These are phyloP conservation scores for Maniola hyperantus DNA, from an alignment of 2,888 invertebrate genomes.

Conservation along the genomic window DNA sequence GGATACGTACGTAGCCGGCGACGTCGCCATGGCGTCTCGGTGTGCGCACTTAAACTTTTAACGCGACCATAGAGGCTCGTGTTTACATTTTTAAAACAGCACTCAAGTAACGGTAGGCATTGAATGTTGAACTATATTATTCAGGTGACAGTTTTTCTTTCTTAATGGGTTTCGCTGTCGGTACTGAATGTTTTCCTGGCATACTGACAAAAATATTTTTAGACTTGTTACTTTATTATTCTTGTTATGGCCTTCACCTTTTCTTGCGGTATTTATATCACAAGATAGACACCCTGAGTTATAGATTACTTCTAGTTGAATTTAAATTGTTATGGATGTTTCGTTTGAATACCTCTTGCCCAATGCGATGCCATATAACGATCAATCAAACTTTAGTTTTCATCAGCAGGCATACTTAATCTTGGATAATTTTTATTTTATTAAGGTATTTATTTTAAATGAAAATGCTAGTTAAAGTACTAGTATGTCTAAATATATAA, in stretches of 20 bases:
- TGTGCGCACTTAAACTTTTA: too few species aligned
- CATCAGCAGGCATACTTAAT: too few species aligned
- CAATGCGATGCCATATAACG: not conserved
- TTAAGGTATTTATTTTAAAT: too few species aligned
- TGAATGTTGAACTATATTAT: slow-evolving; percentile 16
- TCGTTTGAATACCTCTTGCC: not conserved
- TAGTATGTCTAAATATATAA: too few species aligned
- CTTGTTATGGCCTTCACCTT: not conserved
- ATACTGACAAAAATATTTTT: slow-evolving; percentile 8
- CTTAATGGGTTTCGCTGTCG: not conserved
- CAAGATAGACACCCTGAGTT: not conserved
- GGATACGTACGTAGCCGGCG: too few species aligned
- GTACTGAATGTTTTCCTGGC: slow-evolving; percentile 6
- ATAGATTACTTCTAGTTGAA: not conserved
- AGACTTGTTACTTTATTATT: slow-evolving; percentile 2
- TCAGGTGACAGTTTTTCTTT: slow-evolving; percentile 14
- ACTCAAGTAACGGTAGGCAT: slow-evolving; percentile 23
- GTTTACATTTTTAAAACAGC: slow-evolving; percentile 26
- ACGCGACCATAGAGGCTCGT: slow-evolving; percentile 10
- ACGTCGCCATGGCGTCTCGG: too few species aligned
- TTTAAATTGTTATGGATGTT: not conserved
- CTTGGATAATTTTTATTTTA: too few species aligned
- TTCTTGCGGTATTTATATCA: not conserved
- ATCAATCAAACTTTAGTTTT: too few species aligned
- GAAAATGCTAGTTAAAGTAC: too few species aligned